A percentile compares a stretch with the other conserved stretches of the same genome.
These are phyloP conservation scores for Panurus biarmicus DNA, from an alignment of 2,113 vertebrate species.

Conservation along the genomic window DNA sequence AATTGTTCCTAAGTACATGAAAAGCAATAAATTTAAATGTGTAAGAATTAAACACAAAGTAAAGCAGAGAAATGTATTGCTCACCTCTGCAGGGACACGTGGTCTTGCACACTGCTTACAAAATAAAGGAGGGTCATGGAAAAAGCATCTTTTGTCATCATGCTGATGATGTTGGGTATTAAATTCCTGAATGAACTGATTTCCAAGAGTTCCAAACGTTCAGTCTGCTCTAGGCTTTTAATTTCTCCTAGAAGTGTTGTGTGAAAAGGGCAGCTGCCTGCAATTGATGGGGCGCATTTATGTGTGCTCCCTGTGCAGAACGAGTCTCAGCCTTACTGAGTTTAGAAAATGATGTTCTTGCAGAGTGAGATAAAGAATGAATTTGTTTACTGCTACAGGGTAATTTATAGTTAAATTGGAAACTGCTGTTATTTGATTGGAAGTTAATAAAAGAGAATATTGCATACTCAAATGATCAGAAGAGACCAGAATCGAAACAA, in stretches of 20 bases:
- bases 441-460: background rate
- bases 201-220: background rate
- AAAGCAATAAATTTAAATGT: background rate
- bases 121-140: background rate
- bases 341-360: background rate
- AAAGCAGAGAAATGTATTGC: background rate
- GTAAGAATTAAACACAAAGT: background rate
- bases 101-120: background rate
- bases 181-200: background rate
- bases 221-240: background rate
- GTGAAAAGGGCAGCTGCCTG: background rate
- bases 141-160: background rate
- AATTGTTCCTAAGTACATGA: accelerated
- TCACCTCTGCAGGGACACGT: background rate
- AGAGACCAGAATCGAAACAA: background rate
- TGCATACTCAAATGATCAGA: background rate
- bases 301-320: background rate
- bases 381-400: background rate
- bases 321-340: background rate
- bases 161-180: background rate
- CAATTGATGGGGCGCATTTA: background rate
- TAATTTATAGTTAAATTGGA: background rate
- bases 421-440: background rate
- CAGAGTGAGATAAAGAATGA: background rate
- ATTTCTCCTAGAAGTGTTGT: background rate